These are phyloP conservation scores for Cotesia chilonis DNA, from an alignment of 1,140 invertebrate species.

Conservation along the genomic window DNA sequence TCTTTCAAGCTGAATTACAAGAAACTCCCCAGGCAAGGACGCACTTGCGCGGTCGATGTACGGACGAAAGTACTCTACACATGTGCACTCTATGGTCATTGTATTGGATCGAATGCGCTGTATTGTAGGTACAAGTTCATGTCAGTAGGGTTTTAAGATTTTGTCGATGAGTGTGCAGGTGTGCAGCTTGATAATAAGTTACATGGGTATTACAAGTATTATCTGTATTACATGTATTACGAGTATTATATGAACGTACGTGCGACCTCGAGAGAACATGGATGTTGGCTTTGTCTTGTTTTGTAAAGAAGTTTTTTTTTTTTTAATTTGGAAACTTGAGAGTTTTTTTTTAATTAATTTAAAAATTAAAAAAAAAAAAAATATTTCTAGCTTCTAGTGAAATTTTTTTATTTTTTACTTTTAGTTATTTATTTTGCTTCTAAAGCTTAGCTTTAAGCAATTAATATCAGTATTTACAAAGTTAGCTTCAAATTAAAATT, in stretches of 20 bases:
- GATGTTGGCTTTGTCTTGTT: slow-evolving; percentile 36
- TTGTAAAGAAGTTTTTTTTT: slow-evolving; percentile 20
- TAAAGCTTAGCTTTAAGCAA: no score
- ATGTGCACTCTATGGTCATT: no score
- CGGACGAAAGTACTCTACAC: background rate
- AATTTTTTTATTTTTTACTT: no score
- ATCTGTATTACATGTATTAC: slow-evolving; percentile 63
- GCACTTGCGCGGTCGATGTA: slow-evolving; percentile 35
- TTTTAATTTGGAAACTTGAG: no score
- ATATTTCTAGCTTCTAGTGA: no score
- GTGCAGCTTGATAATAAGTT: slow-evolving; percentile 56
- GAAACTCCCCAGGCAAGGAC: slow-evolving; percentile 38
- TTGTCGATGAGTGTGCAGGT: slow-evolving; percentile 32
- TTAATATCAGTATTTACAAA: no score
- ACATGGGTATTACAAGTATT: slow-evolving; percentile 63
- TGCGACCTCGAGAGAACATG: slow-evolving; percentile 53
- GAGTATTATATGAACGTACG: slow-evolving; percentile 59
- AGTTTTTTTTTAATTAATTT: no score
- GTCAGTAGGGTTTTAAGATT: background rate
- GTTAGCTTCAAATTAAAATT: no score
- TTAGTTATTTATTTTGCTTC: no score
- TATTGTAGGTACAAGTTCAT: background rate
- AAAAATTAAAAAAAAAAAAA: no score
- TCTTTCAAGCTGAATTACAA: background rate
- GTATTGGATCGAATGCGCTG: background rate